A percentile compares a stretch with the other conserved stretches of the same genome.
phyloP scores from a whole-genome alignment of 2,797 vertebrate species.

The Rhincodon typus region DNA sequence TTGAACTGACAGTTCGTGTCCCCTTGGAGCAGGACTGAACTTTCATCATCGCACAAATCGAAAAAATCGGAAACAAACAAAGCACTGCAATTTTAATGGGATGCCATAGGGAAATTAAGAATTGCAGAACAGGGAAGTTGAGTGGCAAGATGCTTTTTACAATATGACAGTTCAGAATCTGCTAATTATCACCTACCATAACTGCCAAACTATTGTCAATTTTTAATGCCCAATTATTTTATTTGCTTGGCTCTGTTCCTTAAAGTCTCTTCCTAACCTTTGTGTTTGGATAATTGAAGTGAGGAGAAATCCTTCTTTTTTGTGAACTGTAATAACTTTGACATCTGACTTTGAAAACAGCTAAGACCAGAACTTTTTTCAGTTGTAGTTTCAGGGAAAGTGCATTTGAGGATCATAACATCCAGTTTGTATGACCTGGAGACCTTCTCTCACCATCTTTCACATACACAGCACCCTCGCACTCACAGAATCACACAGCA shows the following conservation, averaged over 20 bases:
- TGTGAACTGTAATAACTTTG: not conserved
- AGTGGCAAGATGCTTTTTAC: not conserved
- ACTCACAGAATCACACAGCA: not conserved
- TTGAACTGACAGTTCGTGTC: not conserved
- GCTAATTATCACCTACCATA: slow-evolving; percentile 10
- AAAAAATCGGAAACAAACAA: not conserved
- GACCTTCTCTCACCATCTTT: too few species aligned
- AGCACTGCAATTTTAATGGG: not conserved
- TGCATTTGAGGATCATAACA: not conserved
- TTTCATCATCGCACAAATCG: not conserved
- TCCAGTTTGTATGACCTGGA: not conserved
- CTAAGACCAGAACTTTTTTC: not conserved
- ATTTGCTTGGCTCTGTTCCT: not conserved
- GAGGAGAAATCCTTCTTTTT: not conserved
- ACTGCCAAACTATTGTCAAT: not conserved
- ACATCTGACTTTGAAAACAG: not conserved
- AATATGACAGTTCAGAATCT: not conserved
- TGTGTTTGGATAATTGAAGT: not conserved
- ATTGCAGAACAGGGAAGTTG: slow-evolving; percentile 12
- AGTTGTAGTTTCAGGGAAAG: not conserved
- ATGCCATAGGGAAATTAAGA: slow-evolving; percentile 31
- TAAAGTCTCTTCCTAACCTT: not conserved
- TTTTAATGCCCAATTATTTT: slow-evolving; percentile 24
- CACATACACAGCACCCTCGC: too few species aligned
- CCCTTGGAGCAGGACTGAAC: not conserved